These are phyloP conservation scores for Popillia japonica DNA, from an alignment of 1,140 invertebrate genomes.

Conservation along the genomic window DNA sequence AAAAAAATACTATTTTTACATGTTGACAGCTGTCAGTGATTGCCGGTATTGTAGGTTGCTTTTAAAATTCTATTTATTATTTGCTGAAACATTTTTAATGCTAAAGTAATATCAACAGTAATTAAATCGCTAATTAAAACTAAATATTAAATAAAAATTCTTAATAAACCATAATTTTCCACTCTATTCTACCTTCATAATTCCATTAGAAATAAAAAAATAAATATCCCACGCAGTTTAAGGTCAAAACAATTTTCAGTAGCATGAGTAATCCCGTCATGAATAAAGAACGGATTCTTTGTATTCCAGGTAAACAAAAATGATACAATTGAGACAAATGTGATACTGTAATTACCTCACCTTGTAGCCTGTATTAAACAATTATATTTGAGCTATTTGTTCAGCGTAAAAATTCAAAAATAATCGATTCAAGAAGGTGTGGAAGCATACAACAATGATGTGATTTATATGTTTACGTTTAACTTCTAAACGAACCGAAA, in stretches of 20 bases:
- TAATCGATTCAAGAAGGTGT: not conserved
- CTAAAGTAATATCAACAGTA: too few relatives aligned
- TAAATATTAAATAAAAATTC: not conserved
- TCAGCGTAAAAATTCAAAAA: too few relatives aligned
- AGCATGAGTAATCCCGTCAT: slow-evolving; percentile 1
- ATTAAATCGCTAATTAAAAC: too few relatives aligned
- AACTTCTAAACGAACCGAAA: too few relatives aligned
- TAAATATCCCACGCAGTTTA: slow-evolving; percentile 37
- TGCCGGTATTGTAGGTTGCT: too few relatives aligned
- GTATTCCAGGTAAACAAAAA: not conserved
- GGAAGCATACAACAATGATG: not conserved
- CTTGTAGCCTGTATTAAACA: too few relatives aligned
- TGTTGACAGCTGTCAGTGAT: too few relatives aligned
- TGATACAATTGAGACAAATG: too few relatives aligned
- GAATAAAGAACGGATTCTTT: slow-evolving; percentile 26
- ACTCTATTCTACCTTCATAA: not conserved
- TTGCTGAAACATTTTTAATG: too few relatives aligned
- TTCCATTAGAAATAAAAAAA: not conserved
- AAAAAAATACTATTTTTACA: too few relatives aligned
- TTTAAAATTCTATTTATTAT: not conserved
- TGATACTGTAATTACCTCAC: too few relatives aligned
- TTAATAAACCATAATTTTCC: not conserved
- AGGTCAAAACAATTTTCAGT: slow-evolving; percentile 38
- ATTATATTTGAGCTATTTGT: too few relatives aligned
- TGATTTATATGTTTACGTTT: not conserved